These are phyloP conservation scores for Gymnothorax javanicus DNA, from an alignment of 2,797 vertebrate species.

Conservation along the genomic window DNA sequence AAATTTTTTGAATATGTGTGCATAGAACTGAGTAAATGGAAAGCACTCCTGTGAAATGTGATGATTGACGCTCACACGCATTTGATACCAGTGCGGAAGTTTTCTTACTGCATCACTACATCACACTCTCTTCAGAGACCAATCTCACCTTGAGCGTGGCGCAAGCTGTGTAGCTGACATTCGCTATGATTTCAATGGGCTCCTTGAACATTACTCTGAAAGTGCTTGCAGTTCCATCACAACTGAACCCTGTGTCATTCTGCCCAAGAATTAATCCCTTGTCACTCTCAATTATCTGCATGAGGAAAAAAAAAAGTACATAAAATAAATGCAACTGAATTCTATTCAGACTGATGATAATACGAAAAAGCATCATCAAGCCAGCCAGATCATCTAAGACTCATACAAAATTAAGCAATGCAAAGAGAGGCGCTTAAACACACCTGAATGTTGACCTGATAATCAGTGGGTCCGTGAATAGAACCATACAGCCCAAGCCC, in stretches of 20 bases:
- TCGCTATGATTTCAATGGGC: slow-evolving; percentile 93
- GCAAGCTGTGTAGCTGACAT: slow-evolving; percentile 93
- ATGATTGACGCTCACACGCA: background rate
- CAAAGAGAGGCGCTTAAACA: background rate
- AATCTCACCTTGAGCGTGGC: slow-evolving; percentile 86
- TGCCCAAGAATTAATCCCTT: slow-evolving; percentile 78
- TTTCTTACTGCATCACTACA: background rate
- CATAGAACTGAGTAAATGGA: background rate
- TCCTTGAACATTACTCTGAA: slow-evolving; percentile 99
- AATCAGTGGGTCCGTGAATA: slow-evolving; percentile 96
- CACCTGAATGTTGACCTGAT: slow-evolving; percentile 99
- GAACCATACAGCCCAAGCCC: slow-evolving; percentile 97
- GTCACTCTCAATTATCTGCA: slow-evolving; percentile 79
- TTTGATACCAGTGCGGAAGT: background rate
- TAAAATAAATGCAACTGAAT: too few relatives aligned
- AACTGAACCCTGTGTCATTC: slow-evolving; percentile 87
- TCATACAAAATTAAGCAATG: background rate
- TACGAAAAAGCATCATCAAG: too few relatives aligned
- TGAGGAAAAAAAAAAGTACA: slow-evolving; percentile 18
- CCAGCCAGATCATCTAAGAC: background rate
- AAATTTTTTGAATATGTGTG: background rate
- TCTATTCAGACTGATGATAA: too few relatives aligned
- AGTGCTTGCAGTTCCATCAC: slow-evolving; percentile 90
- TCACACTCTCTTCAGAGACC: background rate
- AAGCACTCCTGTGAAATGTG: background rate